phyloP scores from a whole-genome alignment of 2,113 vertebrate genomes.

The Nanorana parkeri region DNA sequence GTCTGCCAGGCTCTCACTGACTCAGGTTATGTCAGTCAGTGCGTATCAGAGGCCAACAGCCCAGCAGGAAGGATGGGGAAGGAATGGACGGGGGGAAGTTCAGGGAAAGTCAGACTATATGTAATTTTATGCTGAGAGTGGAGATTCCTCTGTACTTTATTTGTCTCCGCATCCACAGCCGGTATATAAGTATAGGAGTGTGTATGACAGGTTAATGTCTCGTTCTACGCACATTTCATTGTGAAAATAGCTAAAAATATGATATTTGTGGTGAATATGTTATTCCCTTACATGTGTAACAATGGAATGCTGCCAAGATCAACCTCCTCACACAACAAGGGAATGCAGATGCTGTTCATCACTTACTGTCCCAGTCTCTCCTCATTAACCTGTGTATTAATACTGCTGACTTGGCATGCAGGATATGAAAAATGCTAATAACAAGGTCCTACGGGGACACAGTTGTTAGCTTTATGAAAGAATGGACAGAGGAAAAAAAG shows the following conservation, averaged over 20 bases:
- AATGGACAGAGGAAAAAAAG: too few relatives aligned
- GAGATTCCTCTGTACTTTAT: neutral
- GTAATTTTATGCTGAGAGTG: slow-evolving; percentile 1
- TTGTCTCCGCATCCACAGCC: neutral
- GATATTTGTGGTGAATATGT: neutral
- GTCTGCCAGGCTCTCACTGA: slow-evolving; percentile 36
- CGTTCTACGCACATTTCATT: neutral
- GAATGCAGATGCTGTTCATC: too few relatives aligned
- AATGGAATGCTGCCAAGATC: neutral
- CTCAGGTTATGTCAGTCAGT: slow-evolving; percentile 40
- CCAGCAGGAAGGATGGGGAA: slow-evolving; percentile 33
- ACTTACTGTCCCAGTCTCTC: too few relatives aligned
- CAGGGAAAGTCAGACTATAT: slow-evolving; percentile 29
- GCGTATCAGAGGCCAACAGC: slow-evolving; percentile 23
- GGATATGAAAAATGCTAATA: too few relatives aligned
- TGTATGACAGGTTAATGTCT: neutral
- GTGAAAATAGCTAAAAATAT: neutral
- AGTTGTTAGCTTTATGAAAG: too few relatives aligned
- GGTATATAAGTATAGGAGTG: neutral
- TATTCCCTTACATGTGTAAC: neutral
- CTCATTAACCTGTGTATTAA: too few relatives aligned
- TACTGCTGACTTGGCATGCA: too few relatives aligned
- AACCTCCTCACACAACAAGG: neutral
- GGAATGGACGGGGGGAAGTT: slow-evolving; percentile 11
- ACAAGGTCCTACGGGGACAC: too few relatives aligned